Base-by-base conservation (phyloP, 2,888 invertebrate species). In the Ametastegia equiseti region DNA sequence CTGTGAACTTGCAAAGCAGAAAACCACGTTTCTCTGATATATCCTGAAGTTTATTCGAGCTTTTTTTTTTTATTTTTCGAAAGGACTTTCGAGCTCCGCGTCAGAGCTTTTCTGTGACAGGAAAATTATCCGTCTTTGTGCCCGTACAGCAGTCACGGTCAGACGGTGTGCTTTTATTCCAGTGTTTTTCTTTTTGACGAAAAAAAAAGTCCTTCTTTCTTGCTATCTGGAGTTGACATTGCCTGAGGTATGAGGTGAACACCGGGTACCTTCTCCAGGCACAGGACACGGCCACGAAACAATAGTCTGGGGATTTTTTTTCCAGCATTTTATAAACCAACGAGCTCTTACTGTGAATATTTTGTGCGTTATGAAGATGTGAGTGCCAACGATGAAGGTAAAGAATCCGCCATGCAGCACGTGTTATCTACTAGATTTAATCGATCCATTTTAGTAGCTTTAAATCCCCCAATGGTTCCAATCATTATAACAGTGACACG, bases 301-400 rank as follows among this genome's bases (percentile, higher is more conserved):
- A 63, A 67, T 23, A 23, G 67, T 3, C 19, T 27, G 9, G 39
- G 36, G 39, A 39, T 67, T 39, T 27, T 19, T 19, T 39, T 27
- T 19, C 13, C 39, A n/a, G 27, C 39, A 11, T 67, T 23, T 15
- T 6, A 4, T 13, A 30, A 67, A 67, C 9, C 67, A 19, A 19
- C 39, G 36, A 36, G 39, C 36, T 67, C 19, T 67, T 23, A 9
- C 36, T 67, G 67, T 67, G 67, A 67, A 67, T 67, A 67, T 67
- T 67, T 39, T 67, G 67, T 67, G 67, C 67, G 67, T 67, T 67
- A 67, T 39, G 67, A 67, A 67, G 67, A 67, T 67, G 67, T 67
- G 67, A 67, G 39, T 39, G 67, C 67, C 67, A 39, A 67, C 67
- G 67, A 67, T 67, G 67, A 67, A 67, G 67, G 67, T 67, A 67